Evolutionary conservation across 2,797 vertebrate genomes (phyloP).

Genomic region (Brachyalestes nurse): DNA sequence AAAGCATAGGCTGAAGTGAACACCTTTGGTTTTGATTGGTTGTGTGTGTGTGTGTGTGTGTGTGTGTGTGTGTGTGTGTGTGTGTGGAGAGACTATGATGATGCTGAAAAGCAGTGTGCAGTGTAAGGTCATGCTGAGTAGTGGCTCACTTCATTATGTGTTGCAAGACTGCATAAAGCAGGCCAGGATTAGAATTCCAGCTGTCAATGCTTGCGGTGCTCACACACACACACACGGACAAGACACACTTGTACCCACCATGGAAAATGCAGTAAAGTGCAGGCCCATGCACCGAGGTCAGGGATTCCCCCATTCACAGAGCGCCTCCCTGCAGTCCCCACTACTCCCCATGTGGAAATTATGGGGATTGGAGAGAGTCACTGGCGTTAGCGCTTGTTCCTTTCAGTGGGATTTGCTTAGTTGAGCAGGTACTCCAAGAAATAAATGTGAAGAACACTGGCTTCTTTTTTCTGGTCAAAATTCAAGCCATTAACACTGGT

Average conservation of each 20-base stretch:
- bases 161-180: constrained; percentile 76
- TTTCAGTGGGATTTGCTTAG: not conserved
- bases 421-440: no score
- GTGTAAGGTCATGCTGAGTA: constrained; percentile 72
- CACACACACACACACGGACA: constrained; percentile 40
- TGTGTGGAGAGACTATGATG: constrained; percentile 34
- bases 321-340: not conserved
- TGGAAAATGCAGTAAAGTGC: constrained; percentile 50
- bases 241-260: constrained; percentile 22
- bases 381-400: not conserved
- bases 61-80: constrained; percentile 36
- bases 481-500: no score
- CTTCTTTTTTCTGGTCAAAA: no score
- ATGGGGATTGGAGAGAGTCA: not conserved
- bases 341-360: not conserved
- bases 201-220: constrained; percentile 60
- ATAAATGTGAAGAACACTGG: no score
- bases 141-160: constrained; percentile 76
- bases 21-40: constrained; percentile 47
- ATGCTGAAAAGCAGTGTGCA: constrained; percentile 49
- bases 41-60: constrained; percentile 19
- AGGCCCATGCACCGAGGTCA: constrained; percentile 16
- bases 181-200: constrained; percentile 77
- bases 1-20: constrained; percentile 4
- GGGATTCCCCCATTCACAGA: constrained; percentile 31